Evolutionary conservation across 2,113 vertebrate genomes (phyloP).

Genomic region (Tetrao urogallus): DNA sequence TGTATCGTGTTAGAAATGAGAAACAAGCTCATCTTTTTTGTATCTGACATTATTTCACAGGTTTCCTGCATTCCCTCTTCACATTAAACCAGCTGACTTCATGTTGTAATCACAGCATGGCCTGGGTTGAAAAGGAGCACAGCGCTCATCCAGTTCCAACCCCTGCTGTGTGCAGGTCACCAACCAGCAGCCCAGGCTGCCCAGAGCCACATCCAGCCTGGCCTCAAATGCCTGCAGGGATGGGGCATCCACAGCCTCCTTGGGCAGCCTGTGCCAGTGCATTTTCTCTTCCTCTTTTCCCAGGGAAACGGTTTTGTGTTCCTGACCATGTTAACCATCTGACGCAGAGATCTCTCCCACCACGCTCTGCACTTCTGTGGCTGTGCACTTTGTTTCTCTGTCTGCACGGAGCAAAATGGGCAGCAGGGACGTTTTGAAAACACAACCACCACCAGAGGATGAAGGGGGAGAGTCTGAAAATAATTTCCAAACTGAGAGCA

Average conservation of each 20-base stretch:
- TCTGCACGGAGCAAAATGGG: not conserved
- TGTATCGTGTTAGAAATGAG: rapidly evolving
- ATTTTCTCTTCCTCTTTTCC: not conserved
- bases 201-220: too few species aligned
- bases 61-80: not conserved
- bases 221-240: too few species aligned
- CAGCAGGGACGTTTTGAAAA: not conserved
- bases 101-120: too few species aligned
- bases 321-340: not conserved
- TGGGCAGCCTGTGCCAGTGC: too few species aligned
- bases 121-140: too few species aligned
- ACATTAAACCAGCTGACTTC: not conserved
- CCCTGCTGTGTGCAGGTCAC: too few species aligned
- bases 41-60: not conserved
- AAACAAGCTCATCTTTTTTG: not conserved
- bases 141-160: too few species aligned
- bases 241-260: too few species aligned
- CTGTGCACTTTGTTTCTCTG: not conserved
- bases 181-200: too few species aligned
- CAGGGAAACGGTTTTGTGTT: not conserved
- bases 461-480: not conserved
- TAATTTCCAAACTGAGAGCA: constrained; percentile 11
- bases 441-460: not conserved
- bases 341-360: not conserved
- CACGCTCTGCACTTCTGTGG: not conserved